Percentiles rank a stretch among this genome's conserved stretches.
Evolutionary conservation across 1,140 invertebrate species (phyloP).

Genomic region (Heliothis subflexa): DNA sequence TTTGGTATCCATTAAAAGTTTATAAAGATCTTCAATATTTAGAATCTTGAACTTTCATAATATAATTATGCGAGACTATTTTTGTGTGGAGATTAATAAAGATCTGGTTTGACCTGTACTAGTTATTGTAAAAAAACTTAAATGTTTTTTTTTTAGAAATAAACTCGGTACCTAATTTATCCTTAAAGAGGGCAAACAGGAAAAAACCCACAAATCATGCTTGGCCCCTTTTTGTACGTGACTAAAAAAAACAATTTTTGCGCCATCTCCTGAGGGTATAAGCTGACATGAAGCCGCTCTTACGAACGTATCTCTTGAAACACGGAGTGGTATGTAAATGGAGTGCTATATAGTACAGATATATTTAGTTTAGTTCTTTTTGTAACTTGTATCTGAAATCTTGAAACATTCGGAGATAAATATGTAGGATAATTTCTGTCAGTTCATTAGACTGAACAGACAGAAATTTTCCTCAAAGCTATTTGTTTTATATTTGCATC

Average conservation of each 20-base stretch:
- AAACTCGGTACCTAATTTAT: neutral
- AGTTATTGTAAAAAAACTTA: too few relatives aligned
- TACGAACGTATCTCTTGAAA: slow-evolving; percentile 2
- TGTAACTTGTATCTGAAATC: too few relatives aligned
- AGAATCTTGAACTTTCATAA: neutral
- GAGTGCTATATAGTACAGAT: neutral
- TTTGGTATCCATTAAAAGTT: neutral
- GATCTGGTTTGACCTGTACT: too few relatives aligned
- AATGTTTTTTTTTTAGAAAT: too few relatives aligned
- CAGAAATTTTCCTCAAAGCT: too few relatives aligned
- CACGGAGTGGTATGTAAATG: neutral
- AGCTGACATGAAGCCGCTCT: slow-evolving; percentile 22
- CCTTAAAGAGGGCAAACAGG: slow-evolving; percentile 24
- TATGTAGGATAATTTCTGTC: too few relatives aligned
- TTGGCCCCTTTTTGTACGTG: slow-evolving; percentile 18
- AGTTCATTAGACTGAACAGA: too few relatives aligned
- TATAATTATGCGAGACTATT: too few relatives aligned
- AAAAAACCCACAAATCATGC: slow-evolving; percentile 31
- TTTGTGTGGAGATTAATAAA: too few relatives aligned
- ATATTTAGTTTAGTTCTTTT: neutral
- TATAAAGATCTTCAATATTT: too few relatives aligned
- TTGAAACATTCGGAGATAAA: too few relatives aligned
- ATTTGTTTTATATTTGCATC: too few relatives aligned
- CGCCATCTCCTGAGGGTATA: slow-evolving; percentile 18
- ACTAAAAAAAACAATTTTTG: slow-evolving; percentile 31